Evolutionary conservation across 2,888 invertebrate genomes (phyloP).

Genomic region (Anticlea derivata): DNA sequence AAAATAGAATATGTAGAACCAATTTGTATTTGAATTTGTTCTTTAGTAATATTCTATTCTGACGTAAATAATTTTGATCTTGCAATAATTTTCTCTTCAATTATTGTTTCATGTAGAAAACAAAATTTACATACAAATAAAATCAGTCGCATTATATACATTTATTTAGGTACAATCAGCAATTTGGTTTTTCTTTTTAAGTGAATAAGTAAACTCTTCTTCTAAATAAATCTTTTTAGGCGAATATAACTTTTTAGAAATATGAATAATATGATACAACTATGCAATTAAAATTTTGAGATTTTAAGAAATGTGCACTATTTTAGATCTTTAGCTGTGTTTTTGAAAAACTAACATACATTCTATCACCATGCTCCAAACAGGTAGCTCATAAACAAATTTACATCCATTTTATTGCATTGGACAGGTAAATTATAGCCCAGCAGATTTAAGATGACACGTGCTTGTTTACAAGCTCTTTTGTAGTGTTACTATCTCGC

Average conservation of each 20-base stretch:
- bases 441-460: neutral
- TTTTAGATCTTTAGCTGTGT: slow-evolving; percentile 4
- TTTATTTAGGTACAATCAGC: slow-evolving; percentile 30
- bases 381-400: no score
- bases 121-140: slow-evolving; percentile 21
- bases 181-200: slow-evolving; percentile 29
- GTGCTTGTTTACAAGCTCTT: neutral
- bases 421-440: no score
- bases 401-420: no score
- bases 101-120: no score
- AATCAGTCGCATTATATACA: slow-evolving; percentile 33
- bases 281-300: slow-evolving; percentile 9
- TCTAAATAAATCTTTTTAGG: no score
- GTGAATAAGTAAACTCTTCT: no score
- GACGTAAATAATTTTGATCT: slow-evolving; percentile 4
- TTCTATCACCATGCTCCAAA: neutral
- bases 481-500: no score
- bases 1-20: no score
- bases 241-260: slow-evolving; percentile 8
- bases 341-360: neutral
- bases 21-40: no score
- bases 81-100: no score
- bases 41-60: no score
- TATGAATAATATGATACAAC: neutral
- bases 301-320: slow-evolving; percentile 9